Evolutionary conservation across 2,797 vertebrate genomes (phyloP).

Genomic region (Amphiprion clarkii): DNA sequence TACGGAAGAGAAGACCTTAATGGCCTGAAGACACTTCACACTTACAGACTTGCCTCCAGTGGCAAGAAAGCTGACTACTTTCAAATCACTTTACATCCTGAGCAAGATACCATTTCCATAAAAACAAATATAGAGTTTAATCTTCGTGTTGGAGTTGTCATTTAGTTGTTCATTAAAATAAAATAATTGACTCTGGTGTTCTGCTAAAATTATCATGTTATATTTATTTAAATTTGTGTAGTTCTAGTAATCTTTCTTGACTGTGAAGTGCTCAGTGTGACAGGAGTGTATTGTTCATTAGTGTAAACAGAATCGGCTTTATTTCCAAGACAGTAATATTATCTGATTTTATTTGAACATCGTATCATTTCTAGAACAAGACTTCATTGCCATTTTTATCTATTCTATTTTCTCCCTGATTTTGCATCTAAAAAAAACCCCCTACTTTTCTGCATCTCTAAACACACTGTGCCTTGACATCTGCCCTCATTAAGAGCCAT

Average conservation of each 20-base stretch:
- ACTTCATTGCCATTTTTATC: conserved; percentile 65
- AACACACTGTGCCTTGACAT: conserved; percentile 76
- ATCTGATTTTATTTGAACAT: conserved; percentile 55
- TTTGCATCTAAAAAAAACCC: conserved; percentile 62
- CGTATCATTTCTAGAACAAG: conserved; percentile 55
- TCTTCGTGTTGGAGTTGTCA: neutral
- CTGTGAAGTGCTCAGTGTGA: conserved; percentile 35
- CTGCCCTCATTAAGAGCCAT: conserved; percentile 81
- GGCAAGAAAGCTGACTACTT: conserved; percentile 26
- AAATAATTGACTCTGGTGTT: conserved; percentile 14
- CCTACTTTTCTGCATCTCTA: conserved; percentile 42
- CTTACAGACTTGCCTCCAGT: conserved; percentile 53
- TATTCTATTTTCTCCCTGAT: conserved; percentile 68
- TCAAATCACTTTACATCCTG: conserved; percentile 29
- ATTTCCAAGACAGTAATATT: conserved; percentile 53
- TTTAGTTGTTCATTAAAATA: conserved; percentile 17
- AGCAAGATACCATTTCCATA: conserved; percentile 30
- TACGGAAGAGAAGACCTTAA: conserved; percentile 73
- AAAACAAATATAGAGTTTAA: conserved; percentile 30
- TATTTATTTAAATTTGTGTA: conserved; percentile 29
- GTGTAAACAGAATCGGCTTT: conserved; percentile 53
- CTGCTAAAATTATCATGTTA: neutral
- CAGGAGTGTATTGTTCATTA: conserved; percentile 48
- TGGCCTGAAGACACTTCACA: conserved; percentile 71
- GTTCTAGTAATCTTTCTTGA: conserved; percentile 30